These are phyloP conservation scores for Candoia aspera DNA, from an alignment of 2,113 vertebrate genomes.

Conservation along the genomic window DNA sequence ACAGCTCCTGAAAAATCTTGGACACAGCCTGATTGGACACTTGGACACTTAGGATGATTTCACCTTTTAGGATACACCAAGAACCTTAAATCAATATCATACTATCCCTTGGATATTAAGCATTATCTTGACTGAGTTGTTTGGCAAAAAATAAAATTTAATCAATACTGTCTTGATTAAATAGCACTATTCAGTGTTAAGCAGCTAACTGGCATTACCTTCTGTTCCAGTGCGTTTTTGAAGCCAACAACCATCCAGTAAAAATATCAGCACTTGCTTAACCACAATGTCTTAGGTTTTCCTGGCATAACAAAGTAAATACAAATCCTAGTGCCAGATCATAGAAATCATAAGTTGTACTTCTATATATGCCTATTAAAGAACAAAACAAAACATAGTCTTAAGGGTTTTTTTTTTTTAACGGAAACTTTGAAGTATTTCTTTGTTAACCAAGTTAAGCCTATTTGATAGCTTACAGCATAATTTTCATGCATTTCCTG, in stretches of 20 bases:
- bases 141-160: neutral
- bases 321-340: neutral
- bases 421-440: neutral
- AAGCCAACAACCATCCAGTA: rapidly evolving
- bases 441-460: neutral
- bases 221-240: neutral
- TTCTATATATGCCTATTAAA: neutral
- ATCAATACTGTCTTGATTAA: neutral
- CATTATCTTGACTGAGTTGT: neutral
- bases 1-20: neutral
- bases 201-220: neutral
- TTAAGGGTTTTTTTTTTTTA: neutral
- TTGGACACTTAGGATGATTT: neutral
- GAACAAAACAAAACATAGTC: neutral
- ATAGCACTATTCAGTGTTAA: neutral
- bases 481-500: neutral
- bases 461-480: neutral
- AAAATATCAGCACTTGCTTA: neutral
- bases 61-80: neutral
- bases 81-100: neutral
- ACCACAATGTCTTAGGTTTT: neutral
- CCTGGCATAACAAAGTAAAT: neutral
- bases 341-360: neutral
- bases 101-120: neutral
- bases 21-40: neutral